Base-by-base conservation (phyloP, 2,797 vertebrate genomes). In the Pseudopleuronectes americanus region DNA sequence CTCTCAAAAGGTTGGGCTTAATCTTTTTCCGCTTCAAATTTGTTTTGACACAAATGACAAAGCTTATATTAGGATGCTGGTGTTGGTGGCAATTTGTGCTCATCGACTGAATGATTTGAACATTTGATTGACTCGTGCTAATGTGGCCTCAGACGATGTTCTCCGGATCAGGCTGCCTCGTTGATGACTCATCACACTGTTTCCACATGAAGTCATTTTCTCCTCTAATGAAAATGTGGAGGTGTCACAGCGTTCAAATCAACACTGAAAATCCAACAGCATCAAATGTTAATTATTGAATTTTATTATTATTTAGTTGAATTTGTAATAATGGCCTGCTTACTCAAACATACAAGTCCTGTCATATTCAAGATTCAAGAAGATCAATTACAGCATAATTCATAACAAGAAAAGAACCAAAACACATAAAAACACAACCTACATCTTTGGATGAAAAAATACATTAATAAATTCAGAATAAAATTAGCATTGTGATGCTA, bases 61-160 rank as follows among this genome's bases (percentile, higher is more conserved):
- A 45, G 17, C 16, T 12, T 45, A 13, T 61, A 68, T 56, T 38
- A 36, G 5, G 8, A 23, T 47, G 14, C n/a, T 8, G 65, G 36
- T 71, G 7, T 45, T 62, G 65, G 16, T 3, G 9, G 31, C n/a
- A 22, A 77, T 81, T 64, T 71, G 45, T 45, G 22, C 31, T 33
- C 52, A 77, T 70, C 77, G 76, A 87, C 47, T 57, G 17, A 64
- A 58, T 41, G 16, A 74, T 83, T 79, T 70, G 7, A 74, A 52
- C 63, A 59, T 73, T 78, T 61, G 6, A 79, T 84, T 69, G 81
- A 77, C 22, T 56, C 62, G 31, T 13, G 6, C 2, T 66, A 63
- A 85, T 53, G 12, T 53, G 43, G 54, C 61, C 68, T 76, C 51
- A 53, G 58, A 52, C 5, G 16, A 43, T 53, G 33, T 4, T 52